Percentiles rank a stretch among this genome's conserved stretches.
Conservation (phyloP, 1,140 invertebrate genomes). For the Scaptomyza hsui region DNA sequence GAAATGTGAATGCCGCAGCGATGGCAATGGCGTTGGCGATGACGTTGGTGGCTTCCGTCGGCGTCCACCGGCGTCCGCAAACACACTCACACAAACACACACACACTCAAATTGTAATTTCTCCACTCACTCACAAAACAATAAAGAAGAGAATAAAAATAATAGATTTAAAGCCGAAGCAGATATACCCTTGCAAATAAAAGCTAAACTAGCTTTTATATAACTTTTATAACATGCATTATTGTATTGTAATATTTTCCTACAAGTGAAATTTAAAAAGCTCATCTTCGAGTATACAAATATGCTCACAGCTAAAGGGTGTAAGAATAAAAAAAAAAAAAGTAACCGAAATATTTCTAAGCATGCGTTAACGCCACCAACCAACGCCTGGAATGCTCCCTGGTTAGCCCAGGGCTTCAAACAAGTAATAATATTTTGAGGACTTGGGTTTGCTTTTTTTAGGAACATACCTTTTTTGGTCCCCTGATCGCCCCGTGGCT, state of each 20-base stretch:
- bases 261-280: no score
- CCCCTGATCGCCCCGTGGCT: conserved; percentile 40
- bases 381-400: conserved; percentile 47
- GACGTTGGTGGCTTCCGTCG: conserved; percentile 56
- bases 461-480: conserved; percentile 43
- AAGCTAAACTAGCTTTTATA: background rate
- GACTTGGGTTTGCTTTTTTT: conserved; percentile 65
- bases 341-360: conserved; percentile 82
- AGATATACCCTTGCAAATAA: conserved; percentile 1
- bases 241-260: no score
- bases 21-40: conserved; percentile 40
- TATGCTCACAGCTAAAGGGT: background rate
- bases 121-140: conserved; percentile 59
- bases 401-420: conserved; percentile 78
- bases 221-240: no score
- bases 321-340: conserved; percentile 46
- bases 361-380: conserved; percentile 50
- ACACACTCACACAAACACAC: conserved; percentile 38
- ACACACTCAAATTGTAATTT: conserved; percentile 70
- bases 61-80: conserved; percentile 71
- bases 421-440: conserved; percentile 82
- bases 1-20: conserved; percentile 50
- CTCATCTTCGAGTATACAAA: background rate
- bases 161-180: background rate
- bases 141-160: background rate